These are phyloP conservation scores for Coregonus ussuriensis DNA, from an alignment of 2,797 vertebrate genomes.

Conservation along the genomic window DNA sequence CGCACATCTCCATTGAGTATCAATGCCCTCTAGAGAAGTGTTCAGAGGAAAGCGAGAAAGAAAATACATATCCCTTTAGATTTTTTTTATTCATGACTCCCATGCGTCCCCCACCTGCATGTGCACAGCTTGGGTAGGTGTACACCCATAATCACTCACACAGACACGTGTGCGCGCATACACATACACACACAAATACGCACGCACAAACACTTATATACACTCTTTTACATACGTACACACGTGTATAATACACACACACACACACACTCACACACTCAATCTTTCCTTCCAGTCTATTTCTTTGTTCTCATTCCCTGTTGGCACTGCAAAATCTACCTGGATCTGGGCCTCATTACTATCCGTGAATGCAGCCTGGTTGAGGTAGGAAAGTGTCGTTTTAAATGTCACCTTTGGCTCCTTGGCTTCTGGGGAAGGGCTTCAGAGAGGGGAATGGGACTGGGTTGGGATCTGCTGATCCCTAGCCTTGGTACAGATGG, in stretches of 20 bases:
- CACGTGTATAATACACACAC: not conserved
- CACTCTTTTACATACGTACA: not conserved
- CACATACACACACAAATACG: slow-evolving; percentile 15
- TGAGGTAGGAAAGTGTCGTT: slow-evolving; percentile 49
- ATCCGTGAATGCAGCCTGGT: slow-evolving; percentile 43
- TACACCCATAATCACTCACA: slow-evolving; percentile 21
- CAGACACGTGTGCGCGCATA: slow-evolving; percentile 23
- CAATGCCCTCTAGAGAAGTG: slow-evolving; percentile 47
- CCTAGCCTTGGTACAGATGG: slow-evolving; percentile 70
- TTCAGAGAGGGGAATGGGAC: slow-evolving; percentile 36
- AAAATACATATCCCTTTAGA: slow-evolving; percentile 43
- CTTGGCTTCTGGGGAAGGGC: slow-evolving; percentile 45
- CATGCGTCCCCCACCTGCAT: slow-evolving; percentile 21
- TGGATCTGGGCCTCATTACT: slow-evolving; percentile 33
- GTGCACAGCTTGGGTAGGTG: slow-evolving; percentile 40
- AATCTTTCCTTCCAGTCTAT: not conserved
- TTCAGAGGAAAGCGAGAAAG: slow-evolving; percentile 33
- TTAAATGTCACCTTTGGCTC: slow-evolving; percentile 69
- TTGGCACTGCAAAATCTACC: slow-evolving; percentile 18
- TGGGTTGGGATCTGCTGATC: slow-evolving; percentile 51
- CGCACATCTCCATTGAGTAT: slow-evolving; percentile 55
- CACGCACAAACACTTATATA: slow-evolving; percentile 8
- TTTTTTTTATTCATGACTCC: slow-evolving; percentile 22
- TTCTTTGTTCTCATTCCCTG: slow-evolving; percentile 37
- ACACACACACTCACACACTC: slow-evolving; percentile 8